A percentile compares a stretch with the other conserved stretches of the same genome.
These are phyloP conservation scores for Eilema caniola DNA, from an alignment of 2,888 invertebrate species.

Conservation along the genomic window DNA sequence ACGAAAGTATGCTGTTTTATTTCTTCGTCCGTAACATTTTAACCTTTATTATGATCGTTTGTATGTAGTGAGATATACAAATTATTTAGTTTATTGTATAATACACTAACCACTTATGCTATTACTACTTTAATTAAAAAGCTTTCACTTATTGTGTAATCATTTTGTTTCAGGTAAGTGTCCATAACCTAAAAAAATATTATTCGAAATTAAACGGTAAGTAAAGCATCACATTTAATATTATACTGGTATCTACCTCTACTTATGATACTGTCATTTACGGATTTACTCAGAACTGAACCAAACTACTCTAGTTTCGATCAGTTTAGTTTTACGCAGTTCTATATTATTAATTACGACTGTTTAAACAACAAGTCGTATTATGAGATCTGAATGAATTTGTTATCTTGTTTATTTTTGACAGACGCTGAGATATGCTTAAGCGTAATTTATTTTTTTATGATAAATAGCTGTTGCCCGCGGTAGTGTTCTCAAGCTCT, in stretches of 20 bases:
- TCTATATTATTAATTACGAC: neutral
- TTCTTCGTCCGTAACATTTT: constrained; percentile 10
- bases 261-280: neutral
- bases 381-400: neutral
- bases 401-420: neutral
- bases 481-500: neutral
- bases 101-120: constrained; percentile 18
- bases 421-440: neutral
- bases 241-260: neutral
- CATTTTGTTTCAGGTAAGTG: constrained; percentile 77
- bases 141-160: constrained; percentile 50
- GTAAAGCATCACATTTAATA: constrained; percentile 18
- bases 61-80: constrained; percentile 3
- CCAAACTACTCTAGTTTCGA: too few relatives aligned
- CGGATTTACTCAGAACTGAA: neutral
- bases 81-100: constrained; percentile 22
- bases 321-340: neutral
- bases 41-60: neutral
- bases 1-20: neutral
- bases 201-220: constrained; percentile 37
- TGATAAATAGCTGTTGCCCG: neutral
- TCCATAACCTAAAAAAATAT: constrained; percentile 36
- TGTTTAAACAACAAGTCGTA: neutral
- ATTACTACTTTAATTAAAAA: constrained; percentile 22
- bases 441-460: neutral